Evolutionary conservation across 2,113 vertebrate genomes (phyloP), one percentile per base, ranked within the genome.

Genomic region (Noturus placidus): DNA sequence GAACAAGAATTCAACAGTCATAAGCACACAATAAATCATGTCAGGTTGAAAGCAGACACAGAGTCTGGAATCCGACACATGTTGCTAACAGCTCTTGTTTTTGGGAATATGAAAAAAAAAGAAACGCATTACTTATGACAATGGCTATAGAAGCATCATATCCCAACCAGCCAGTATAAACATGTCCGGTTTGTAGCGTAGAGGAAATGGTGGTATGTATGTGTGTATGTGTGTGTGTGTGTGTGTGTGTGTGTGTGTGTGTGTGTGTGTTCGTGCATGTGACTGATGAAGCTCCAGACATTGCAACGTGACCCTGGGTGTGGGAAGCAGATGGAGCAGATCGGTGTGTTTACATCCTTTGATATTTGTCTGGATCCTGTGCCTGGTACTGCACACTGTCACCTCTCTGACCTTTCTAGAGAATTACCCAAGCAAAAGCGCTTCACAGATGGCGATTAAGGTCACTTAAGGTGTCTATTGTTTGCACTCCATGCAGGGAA

Each of bases 201-300:
- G 67, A 82, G 35, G 25, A 82, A 87, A 86, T 27, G 11, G 38
- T 76, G 56, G 70, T 54, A 35, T 78, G 9, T 38, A 50, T 74
- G 30, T 65, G 56, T 88, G 54, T 52, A 9, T 38, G 57, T 74
- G n/a, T 65, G 56, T 88, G 13, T 38, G 57, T 74, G n/a, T 65
- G 56, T 88, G 54, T 38, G 59, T 74, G 30, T 65, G 56, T 88
- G 54, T 52, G 13, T 38, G 57, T 74, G n/a, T 65, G 56, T 88
- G 13, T 38, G 57, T 74, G n/a, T 65, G 56, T 88, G 54, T 52
- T 22, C 19, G 38, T 15, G 38, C 19, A 30, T 56, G 38, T 88
- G 87, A 88, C 38, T 61, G 72, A 89, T 88, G 79, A 80, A 57
- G 86, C 67, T 85, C 57, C 82, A 78, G 67, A 54, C 42, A 79